phyloP scores from a whole-genome alignment of 23 tunicate genomes.

The Halocynthia aurantium region DNA sequence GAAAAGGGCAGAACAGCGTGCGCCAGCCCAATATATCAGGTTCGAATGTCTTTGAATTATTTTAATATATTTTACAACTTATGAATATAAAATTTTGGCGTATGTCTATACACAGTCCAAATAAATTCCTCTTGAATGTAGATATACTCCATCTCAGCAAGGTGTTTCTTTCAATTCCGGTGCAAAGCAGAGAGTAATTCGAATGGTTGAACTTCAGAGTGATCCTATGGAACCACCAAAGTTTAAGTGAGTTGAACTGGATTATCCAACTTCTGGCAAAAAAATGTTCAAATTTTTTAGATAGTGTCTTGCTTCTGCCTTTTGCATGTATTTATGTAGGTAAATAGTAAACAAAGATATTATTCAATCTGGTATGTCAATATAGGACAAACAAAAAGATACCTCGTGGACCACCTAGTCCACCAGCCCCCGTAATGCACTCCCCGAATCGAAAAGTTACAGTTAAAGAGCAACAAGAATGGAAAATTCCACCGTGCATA shows the following conservation, averaged over 20 bases:
- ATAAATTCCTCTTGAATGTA: not conserved
- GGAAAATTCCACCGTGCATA: slow-evolving; percentile 98
- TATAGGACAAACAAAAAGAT: slow-evolving; percentile 90
- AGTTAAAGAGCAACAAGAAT: slow-evolving; percentile 94
- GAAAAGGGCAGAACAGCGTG: slow-evolving; percentile 86
- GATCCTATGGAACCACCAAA: slow-evolving; percentile 99
- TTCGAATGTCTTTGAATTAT: not conserved
- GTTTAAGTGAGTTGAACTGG: slow-evolving; percentile 43
- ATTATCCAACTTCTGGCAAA: not conserved
- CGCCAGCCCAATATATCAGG: slow-evolving; percentile 98
- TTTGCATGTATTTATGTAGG: too few species aligned
- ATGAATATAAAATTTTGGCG: not conserved
- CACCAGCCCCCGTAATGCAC: slow-evolving; percentile 99
- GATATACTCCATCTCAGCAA: slow-evolving; percentile 98
- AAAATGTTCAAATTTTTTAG: not conserved
- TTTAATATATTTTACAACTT: too few species aligned
- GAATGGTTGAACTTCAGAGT: slow-evolving; percentile 95
- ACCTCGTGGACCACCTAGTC: slow-evolving; percentile 96
- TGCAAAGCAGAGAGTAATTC: slow-evolving; percentile 92
- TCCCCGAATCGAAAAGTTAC: slow-evolving; percentile 92
- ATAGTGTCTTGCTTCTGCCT: too few species aligned
- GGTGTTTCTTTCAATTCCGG: slow-evolving; percentile 88
- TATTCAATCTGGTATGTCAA: not conserved
- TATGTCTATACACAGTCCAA: not conserved
- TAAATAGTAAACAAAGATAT: not conserved